Evolutionary conservation across 53 echinoderm and acorn worm species (phyloP), one percentile per base, ranked within the genome.

Genomic region (Patiria pectinifera): DNA sequence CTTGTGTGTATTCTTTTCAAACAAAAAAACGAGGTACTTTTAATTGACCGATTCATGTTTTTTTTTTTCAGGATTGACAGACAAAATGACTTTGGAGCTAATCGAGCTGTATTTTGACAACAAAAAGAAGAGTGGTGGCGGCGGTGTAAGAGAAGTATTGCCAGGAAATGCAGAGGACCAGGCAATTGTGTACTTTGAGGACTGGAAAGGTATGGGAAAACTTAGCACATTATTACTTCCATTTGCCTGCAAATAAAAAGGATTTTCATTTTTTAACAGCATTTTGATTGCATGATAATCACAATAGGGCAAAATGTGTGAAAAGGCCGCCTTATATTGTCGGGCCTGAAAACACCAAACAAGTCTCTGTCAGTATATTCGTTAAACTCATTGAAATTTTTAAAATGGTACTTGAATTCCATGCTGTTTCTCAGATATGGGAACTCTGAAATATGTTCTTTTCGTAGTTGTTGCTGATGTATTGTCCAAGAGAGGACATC

Each of bases 51-150:
- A 61, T 62, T 44, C 18, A 16, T 61, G 1, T 0, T 44, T 62
- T 62, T 62, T 62, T 66, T 13, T 85, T 85, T 16, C 21, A 69
- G 82, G 71, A 49, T 22, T 91, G 66, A 45, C 87, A 69, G 11
- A 87, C 43, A 48, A 26, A 22, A 80, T 53, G 18, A 6, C 48
- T 26, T 66, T 76, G 85, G 93, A 93, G 13, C 62, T 80, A 35
- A 26, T 93, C 12, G 90, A 93, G 83, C 63, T 93, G 48, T 93
- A 93, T 78, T 93, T 93, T 77, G 90, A 93, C 47, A 93, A 53
- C 83, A 23, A 35, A n/a, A 82, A 76, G 49, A 93, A 77, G 61
- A 93, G 93, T 78, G 93, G 93, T 16, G 93, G 93, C 62, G 84
- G 93, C 22, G 77, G 25, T 62, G 93, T 93, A 1, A 45, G 44